A percentile compares a stretch with the other conserved stretches of the same genome.
Evolutionary conservation across 2,113 vertebrate genomes (phyloP).

Genomic region (Thinocorus orbignyianus): DNA sequence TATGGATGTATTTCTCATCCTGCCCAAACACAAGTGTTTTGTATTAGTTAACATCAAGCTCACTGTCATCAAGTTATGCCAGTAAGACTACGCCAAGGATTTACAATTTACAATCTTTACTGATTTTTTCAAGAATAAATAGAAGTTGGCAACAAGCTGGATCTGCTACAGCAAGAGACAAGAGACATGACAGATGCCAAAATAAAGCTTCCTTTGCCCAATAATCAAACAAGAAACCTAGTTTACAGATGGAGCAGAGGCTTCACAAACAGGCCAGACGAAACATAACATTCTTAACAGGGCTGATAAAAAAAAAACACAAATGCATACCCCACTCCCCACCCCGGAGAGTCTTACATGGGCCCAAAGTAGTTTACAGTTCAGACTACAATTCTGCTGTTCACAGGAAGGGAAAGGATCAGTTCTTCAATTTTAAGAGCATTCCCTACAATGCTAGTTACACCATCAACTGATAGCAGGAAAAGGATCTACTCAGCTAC

Average conservation of each 20-base stretch:
- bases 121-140: not conserved
- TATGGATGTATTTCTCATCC: constrained; percentile 82
- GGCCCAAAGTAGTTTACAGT: not conserved
- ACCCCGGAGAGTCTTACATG: not conserved
- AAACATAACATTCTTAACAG: not conserved
- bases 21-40: constrained; percentile 25
- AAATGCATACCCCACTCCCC: not conserved
- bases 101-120: not conserved
- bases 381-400: not conserved
- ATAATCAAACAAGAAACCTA: not conserved
- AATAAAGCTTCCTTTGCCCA: not conserved
- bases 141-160: not conserved
- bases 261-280: not conserved
- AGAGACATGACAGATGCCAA: not conserved
- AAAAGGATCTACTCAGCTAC: not conserved
- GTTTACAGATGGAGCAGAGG: not conserved
- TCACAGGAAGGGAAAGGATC: not conserved
- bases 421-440: not conserved
- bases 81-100: not conserved
- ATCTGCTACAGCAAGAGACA: not conserved
- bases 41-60: not conserved
- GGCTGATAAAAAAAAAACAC: not conserved
- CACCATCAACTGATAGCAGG: not conserved
- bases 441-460: not conserved
- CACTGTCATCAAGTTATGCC: not conserved